These are phyloP conservation scores for Lysandra coridon DNA, from an alignment of 2,888 invertebrate genomes.

Conservation along the genomic window DNA sequence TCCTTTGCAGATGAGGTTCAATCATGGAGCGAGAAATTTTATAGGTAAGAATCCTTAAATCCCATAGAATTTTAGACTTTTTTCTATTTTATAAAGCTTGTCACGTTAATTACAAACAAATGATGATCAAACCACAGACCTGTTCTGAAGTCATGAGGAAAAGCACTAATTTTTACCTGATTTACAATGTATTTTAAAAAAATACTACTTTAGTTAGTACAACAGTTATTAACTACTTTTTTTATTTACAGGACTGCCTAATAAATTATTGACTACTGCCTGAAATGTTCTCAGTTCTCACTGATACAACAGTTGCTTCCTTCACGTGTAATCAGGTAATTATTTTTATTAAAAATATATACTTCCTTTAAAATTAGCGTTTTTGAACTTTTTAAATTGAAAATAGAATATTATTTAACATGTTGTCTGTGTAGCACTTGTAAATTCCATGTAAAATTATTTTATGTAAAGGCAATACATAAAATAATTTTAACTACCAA, in stretches of 20 bases:
- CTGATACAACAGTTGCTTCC: not conserved
- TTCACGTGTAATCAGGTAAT: not conserved
- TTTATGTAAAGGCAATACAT: too few relatives aligned
- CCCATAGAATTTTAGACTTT: not conserved
- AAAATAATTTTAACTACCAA: too few relatives aligned
- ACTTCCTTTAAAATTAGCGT: too few relatives aligned
- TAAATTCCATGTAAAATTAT: not conserved
- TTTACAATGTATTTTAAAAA: not conserved
- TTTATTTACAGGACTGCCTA: not conserved
- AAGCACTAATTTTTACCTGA: constrained; percentile 40
- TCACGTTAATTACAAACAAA: not conserved
- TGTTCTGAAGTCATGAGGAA: constrained; percentile 35
- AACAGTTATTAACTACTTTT: not conserved
- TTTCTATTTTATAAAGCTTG: not conserved
- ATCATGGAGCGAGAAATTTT: not conserved
- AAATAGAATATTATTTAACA: too few relatives aligned
- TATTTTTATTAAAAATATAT: not conserved
- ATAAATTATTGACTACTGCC: not conserved
- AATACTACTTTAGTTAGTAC: too few relatives aligned
- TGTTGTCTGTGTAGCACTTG: not conserved
- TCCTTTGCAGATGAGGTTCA: constrained; percentile 28
- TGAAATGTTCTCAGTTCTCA: not conserved
- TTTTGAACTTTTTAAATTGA: too few relatives aligned
- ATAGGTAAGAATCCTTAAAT: not conserved
- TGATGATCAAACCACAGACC: constrained; percentile 35